These are phyloP conservation scores for Zaprionus taronus DNA, from an alignment of 1,140 invertebrate genomes.

Conservation along the genomic window DNA sequence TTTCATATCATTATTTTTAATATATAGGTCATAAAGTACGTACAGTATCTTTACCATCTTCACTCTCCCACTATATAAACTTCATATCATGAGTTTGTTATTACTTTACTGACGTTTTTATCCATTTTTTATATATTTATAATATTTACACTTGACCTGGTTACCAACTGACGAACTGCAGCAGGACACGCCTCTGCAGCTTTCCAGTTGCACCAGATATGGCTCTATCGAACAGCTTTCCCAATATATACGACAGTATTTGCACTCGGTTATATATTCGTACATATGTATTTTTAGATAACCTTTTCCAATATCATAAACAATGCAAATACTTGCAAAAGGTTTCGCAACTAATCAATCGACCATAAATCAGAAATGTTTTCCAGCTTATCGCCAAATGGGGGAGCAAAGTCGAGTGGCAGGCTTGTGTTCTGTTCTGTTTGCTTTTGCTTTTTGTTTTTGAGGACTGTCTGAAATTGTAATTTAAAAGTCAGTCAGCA, in stretches of 20 bases:
- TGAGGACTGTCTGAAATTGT: constrained; percentile 10
- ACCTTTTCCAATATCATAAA: not conserved
- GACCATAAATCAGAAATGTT: constrained; percentile 37
- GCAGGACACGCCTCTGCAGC: not conserved
- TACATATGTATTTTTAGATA: constrained; percentile 1
- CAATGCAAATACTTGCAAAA: constrained; percentile 3
- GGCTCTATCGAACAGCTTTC: not conserved
- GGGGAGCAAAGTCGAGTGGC: constrained; percentile 9
- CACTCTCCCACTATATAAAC: not conserved
- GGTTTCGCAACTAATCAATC: constrained; percentile 49
- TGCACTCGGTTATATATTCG: not conserved
- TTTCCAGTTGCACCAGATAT: not conserved
- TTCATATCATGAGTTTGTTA: not conserved
- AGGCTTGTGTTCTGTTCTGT: not conserved
- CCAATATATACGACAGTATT: not conserved
- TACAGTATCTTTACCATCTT: not conserved
- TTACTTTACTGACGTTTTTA: not conserved
- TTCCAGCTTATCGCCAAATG: constrained; percentile 42
- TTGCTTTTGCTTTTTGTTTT: not conserved
- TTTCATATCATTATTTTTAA: not conserved
- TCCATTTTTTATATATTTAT: not conserved
- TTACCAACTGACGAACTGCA: not conserved
- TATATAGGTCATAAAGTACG: not conserved
- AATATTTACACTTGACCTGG: constrained; percentile 1
- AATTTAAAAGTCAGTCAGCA: constrained; percentile 33